Base-by-base conservation (phyloP, 2,797 vertebrate species). In the Hydrocynus forskahlii region DNA sequence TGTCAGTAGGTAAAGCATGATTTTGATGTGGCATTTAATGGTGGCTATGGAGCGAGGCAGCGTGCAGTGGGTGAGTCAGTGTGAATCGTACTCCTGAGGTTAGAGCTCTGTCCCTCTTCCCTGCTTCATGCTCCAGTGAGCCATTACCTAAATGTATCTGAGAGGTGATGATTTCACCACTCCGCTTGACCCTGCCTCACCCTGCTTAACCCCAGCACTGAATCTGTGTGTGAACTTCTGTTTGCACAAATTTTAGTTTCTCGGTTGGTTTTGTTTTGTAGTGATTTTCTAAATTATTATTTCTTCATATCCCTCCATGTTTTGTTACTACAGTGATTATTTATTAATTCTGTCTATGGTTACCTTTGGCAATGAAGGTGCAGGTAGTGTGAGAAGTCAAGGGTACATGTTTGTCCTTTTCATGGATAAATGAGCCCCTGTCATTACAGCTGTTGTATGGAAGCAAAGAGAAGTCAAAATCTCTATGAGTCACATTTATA, bases 341-440 rank as follows among this genome's bases (percentile, higher is more conserved):
- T 17, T 71, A 35, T 73, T 59, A 17, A 21, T 68, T 38, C 45
- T 2, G 8, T 13, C 10, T 29, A 38, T 40, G 63, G 45, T 81
- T 19, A 48, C n/a, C 35, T 43, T 57, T 66, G 10, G 5, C 10
- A 45, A 12, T 45, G 10, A 45, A 59, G 62, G 43, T 59, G 69
- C 9, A 52, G 19, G 19, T 68, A 17, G 50, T 59, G 48, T 29
- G 25, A 4, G 35, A 48, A 67, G 40, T 63, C 52, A 7, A 0
- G 52, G 54, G 70, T 70, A 82, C 81, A 76, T 82, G 75, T 74
- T 73, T 68, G 69, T 40, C 69, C 54, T 82, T 78, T 82, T 74
- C 76, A 25, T 43, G 54, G 63, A 14, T 60, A 74, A 59, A 25
- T 68, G 48, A 57, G 57, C 63, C 50, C 25, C 45, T 38, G 25